phyloP scores from a whole-genome alignment of 2,113 vertebrate species.

The Macrotus californicus region DNA sequence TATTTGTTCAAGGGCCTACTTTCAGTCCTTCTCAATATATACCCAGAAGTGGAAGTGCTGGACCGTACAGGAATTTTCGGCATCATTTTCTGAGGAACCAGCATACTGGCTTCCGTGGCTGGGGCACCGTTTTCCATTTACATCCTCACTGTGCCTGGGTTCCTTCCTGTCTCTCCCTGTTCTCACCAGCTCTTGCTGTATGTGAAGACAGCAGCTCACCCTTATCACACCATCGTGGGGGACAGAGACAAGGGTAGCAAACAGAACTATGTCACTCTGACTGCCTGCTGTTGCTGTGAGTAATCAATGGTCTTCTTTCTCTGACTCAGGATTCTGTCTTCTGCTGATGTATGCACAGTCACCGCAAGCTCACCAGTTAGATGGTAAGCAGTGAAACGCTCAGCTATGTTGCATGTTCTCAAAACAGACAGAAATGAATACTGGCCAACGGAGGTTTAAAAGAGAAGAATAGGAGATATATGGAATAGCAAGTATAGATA shows the following conservation, averaged over 20 bases:
- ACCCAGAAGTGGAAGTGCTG: too few species aligned
- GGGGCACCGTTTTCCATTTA: too few species aligned
- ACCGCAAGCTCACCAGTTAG: neutral
- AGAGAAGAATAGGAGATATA: neutral
- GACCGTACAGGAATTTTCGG: neutral
- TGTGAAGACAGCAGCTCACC: neutral
- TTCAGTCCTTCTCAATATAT: too few species aligned
- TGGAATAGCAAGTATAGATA: neutral
- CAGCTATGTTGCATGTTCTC: neutral
- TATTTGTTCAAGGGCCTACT: too few species aligned
- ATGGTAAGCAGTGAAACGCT: neutral
- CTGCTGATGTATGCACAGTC: neutral
- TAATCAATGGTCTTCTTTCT: neutral
- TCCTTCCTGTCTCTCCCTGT: too few species aligned
- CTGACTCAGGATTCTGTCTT: neutral
- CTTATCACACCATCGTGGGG: neutral
- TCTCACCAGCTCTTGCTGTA: neutral
- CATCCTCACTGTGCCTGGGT: accelerated
- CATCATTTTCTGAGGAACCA: neutral
- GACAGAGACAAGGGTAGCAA: accelerated
- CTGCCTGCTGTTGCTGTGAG: neutral
- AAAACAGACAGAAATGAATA: neutral
- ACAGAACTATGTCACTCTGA: neutral
- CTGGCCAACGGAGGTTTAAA: neutral
- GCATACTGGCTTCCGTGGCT: too few species aligned